These are phyloP conservation scores for Dryocosmus kuriphilus DNA, from an alignment of 2,888 invertebrate genomes.

Conservation along the genomic window DNA sequence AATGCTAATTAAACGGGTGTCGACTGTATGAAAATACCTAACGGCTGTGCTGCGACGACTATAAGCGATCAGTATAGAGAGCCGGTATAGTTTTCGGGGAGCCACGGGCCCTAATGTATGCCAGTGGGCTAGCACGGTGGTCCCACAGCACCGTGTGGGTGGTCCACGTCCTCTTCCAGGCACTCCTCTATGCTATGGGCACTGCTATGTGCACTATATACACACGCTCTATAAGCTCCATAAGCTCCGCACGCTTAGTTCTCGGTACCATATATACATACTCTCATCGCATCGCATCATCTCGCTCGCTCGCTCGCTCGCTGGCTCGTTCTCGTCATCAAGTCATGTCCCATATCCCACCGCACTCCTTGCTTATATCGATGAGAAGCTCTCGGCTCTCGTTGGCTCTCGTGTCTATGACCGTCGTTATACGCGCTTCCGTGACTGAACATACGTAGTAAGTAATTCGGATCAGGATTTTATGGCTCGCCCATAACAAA, in stretches of 20 bases:
- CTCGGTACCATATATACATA: slow-evolving; percentile 43
- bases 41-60: slow-evolving; percentile 68
- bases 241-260: slow-evolving; percentile 48
- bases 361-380: no score
- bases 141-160: slow-evolving; percentile 77
- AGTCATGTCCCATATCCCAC: slow-evolving; percentile 51
- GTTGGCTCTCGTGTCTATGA: slow-evolving; percentile 27
- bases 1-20: slow-evolving; percentile 77
- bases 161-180: slow-evolving; percentile 76
- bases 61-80: slow-evolving; percentile 62
- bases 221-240: slow-evolving; percentile 57
- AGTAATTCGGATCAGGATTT: slow-evolving; percentile 36
- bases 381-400: slow-evolving; percentile 17
- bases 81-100: slow-evolving; percentile 59
- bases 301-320: no score
- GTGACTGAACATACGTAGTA: slow-evolving; percentile 11
- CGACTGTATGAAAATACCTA: slow-evolving; percentile 75
- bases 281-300: no score
- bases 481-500: slow-evolving; percentile 32
- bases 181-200: slow-evolving; percentile 70
- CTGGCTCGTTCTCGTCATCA: slow-evolving; percentile 46
- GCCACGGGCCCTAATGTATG: slow-evolving; percentile 76
- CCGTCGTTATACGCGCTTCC: slow-evolving; percentile 41
- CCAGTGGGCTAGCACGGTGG: slow-evolving; percentile 78
- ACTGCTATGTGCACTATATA: slow-evolving; percentile 71